Base-by-base conservation (phyloP, 2,888 invertebrate genomes). In the Nomada hirtipes region DNA sequence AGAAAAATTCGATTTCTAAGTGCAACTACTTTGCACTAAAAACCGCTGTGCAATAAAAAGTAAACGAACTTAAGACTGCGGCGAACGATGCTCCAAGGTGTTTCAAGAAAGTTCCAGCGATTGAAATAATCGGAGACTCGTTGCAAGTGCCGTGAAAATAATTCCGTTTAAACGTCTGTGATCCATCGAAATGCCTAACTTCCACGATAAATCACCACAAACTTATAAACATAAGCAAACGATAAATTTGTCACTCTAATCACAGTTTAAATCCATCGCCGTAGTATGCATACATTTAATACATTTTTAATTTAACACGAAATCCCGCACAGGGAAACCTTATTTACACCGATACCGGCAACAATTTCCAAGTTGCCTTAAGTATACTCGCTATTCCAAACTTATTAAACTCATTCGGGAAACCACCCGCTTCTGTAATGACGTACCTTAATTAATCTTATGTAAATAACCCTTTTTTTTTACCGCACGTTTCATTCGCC, bases 391-490 rank as follows among this genome's bases (percentile, higher is more conserved):
- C 50, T 0, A n/a, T 53, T 36, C 13, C 15, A 9, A 67, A 53
- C 36, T 44, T 61, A 36, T 67, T 67, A 67, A 53, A 53, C 53
- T 36, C 13, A 4, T 3, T 20, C 18, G 15, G 10, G 36, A n/a
- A 50, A 36, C 29, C 4, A 9, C 9, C 2, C 18, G 47, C 18
- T 18, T 15, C 10, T 29, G 20, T 69, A 69, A 59, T 29, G 23
- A 71, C 42, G 15, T 29, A 13, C 59, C 52, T 77, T 72, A 53
- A 77, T 77, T 65, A 73, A 77, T 77, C 60, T 53, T 29, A 29
- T 23, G 59, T 60, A 67, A 65, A 73, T 65, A 77, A 50, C 23
- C n/a, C 36, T 20, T 60, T 57, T 52, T 52, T 60, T 29, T 18
- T 0, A 57, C 18, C 20, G 2, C 2, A 15, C 26, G 42, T 47